These are phyloP conservation scores for Leucophora obtusa DNA, from an alignment of 2,888 invertebrate genomes.

Conservation along the genomic window DNA sequence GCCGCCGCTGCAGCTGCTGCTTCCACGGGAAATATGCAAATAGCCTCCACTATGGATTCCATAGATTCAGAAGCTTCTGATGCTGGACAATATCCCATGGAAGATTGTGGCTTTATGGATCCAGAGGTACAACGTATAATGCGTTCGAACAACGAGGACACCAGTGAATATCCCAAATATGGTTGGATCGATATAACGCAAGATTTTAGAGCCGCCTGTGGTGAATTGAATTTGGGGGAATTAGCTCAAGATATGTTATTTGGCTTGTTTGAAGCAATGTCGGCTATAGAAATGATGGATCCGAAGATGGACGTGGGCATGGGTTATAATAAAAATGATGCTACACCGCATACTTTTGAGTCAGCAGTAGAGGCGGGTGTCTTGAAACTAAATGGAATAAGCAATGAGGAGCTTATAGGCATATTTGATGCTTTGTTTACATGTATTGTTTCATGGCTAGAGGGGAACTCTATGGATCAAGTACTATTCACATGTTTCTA, in stretches of 20 bases:
- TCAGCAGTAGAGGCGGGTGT: conserved; percentile 90
- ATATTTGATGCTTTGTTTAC: conserved; percentile 96
- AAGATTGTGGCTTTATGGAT: conserved; percentile 70
- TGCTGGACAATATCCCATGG: conserved; percentile 69
- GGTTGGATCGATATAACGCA: conserved; percentile 79
- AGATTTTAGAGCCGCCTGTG: conserved; percentile 83
- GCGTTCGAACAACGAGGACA: conserved; percentile 69
- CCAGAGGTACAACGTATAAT: conserved; percentile 71
- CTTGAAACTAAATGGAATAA: conserved; percentile 87
- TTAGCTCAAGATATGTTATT: conserved; percentile 93
- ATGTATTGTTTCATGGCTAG: conserved; percentile 97
- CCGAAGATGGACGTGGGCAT: conserved; percentile 99
- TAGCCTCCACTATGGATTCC: conserved; percentile 48
- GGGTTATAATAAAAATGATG: conserved; percentile 92
- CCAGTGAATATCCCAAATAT: conserved; percentile 75
- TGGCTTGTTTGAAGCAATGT: conserved; percentile 98
- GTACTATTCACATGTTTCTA: conserved; percentile 98
- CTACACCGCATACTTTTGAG: conserved; percentile 91
- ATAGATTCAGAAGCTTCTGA: conserved; percentile 61
- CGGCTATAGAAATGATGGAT: conserved; percentile 99
- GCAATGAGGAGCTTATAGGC: conserved; percentile 90
- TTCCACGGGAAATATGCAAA: conserved; percentile 66
- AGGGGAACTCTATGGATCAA: conserved; percentile 97
- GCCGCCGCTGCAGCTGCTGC: conserved; percentile 73
- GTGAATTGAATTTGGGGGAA: conserved; percentile 92